phyloP scores from a whole-genome alignment of 2,797 vertebrate genomes.

The Poecilia picta region DNA sequence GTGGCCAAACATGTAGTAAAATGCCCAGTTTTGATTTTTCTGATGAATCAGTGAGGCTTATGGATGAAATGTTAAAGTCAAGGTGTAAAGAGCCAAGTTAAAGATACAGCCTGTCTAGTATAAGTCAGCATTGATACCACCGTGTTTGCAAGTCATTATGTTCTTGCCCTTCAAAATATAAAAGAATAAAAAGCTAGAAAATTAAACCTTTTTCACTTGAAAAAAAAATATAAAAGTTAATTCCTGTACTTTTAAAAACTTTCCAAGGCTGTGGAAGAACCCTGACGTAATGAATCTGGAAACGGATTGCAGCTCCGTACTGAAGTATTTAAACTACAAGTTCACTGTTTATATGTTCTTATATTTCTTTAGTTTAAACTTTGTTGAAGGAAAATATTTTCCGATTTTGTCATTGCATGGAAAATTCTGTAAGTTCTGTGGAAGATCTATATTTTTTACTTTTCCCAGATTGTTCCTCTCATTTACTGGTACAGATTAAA shows the following conservation, averaged over 20 bases:
- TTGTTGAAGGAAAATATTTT: not conserved
- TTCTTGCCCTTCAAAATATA: not conserved
- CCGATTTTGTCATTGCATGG: not conserved
- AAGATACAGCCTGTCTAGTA: not conserved
- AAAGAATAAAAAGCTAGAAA: not conserved
- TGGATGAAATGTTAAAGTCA: not conserved
- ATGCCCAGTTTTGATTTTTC: not conserved
- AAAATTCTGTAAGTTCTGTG: not conserved
- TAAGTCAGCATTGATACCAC: not conserved
- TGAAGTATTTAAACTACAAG: not conserved
- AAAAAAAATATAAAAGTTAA: not conserved
- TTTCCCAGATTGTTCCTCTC: not conserved
- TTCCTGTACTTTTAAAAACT: not conserved
- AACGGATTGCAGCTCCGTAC: not conserved
- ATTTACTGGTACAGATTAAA: not conserved
- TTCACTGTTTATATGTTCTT: slow-evolving; percentile 3
- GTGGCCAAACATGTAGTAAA: not conserved
- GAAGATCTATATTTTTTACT: not conserved
- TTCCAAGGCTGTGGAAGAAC: not conserved
- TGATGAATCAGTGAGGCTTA: not conserved
- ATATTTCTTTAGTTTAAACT: not conserved
- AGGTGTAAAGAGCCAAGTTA: not conserved
- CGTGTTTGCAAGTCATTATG: no score
- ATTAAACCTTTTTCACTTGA: not conserved
- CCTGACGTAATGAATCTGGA: not conserved